Evolutionary conservation across 2,113 vertebrate genomes (phyloP).

Genomic region (Morone saxatilis): DNA sequence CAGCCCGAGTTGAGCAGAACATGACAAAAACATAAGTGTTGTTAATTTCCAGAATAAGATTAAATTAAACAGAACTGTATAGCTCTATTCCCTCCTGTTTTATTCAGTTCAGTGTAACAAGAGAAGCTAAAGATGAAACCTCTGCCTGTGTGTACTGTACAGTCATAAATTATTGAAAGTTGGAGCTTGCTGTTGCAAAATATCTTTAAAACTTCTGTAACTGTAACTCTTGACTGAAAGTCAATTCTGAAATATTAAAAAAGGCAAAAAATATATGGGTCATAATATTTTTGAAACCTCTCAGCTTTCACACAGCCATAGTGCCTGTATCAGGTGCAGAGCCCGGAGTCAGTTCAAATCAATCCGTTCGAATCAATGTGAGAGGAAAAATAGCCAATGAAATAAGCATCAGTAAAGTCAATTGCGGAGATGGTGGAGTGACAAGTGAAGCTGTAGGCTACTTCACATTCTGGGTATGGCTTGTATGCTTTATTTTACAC

Average conservation of each 20-base stretch:
- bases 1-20: slow-evolving; percentile 16
- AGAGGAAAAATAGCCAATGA: slow-evolving; percentile 31
- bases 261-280: not conserved
- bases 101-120: slow-evolving; percentile 32
- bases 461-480: slow-evolving; percentile 7
- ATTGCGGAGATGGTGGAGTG: slow-evolving; percentile 11
- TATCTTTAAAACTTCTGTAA: slow-evolving; percentile 20
- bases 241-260: slow-evolving; percentile 29
- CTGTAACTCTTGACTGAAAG: slow-evolving; percentile 33
- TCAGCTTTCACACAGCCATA: not conserved
- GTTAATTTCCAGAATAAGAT: slow-evolving; percentile 43
- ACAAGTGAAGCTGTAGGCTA: slow-evolving; percentile 39
- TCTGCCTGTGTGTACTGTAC: slow-evolving; percentile 13
- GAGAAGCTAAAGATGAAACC: slow-evolving; percentile 22
- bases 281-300: slow-evolving; percentile 21
- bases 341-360: slow-evolving; percentile 38
- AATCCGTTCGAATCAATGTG: slow-evolving; percentile 34
- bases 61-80: slow-evolving; percentile 25
- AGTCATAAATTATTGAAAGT: slow-evolving; percentile 46
- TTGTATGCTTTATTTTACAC: not conserved
- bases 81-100: slow-evolving; percentile 18
- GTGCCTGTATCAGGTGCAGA: slow-evolving; percentile 14
- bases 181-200: slow-evolving; percentile 41
- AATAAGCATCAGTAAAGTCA: slow-evolving; percentile 39
- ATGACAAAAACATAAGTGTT: slow-evolving; percentile 49